Evolutionary conservation across 2,797 vertebrate genomes (phyloP).

Genomic region (Myotis findleyi): DNA sequence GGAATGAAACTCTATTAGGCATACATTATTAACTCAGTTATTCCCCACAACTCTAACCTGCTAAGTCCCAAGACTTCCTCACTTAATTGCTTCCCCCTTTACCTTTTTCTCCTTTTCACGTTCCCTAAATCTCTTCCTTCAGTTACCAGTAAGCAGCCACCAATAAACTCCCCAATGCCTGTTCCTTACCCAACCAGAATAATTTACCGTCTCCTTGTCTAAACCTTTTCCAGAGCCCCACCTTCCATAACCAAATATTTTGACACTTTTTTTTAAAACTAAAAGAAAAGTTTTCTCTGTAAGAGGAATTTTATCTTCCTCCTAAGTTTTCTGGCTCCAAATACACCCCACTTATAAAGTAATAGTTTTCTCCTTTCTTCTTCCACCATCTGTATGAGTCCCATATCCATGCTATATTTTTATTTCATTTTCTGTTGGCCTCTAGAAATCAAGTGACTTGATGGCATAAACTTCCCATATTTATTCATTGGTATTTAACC

Average conservation of each 20-base stretch:
- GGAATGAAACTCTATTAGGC: neutral
- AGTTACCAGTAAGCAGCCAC: neutral
- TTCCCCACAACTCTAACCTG: neutral
- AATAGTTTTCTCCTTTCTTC: conserved; percentile 54
- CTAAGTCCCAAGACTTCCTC: neutral
- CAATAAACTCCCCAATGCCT: neutral
- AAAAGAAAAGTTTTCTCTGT: conserved; percentile 54
- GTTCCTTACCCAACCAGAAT: neutral
- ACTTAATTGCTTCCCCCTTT: neutral
- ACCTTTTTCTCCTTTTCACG: neutral
- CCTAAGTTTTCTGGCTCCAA: conserved; percentile 63
- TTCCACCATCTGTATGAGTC: conserved; percentile 36
- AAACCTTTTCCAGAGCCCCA: neutral
- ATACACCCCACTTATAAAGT: conserved; percentile 53
- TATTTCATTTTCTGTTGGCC: conserved; percentile 62
- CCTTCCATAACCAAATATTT: conserved; percentile 48
- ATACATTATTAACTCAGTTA: neutral
- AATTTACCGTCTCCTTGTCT: neutral
- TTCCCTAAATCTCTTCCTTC: neutral
- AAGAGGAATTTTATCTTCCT: conserved; percentile 32
- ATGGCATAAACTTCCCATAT: conserved; percentile 19
- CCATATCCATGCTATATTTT: conserved; percentile 40
- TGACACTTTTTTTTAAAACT: neutral
- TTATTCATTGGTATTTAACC: conserved; percentile 45
- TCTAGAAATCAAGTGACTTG: conserved; percentile 44